Evolutionary conservation across 2,797 vertebrate genomes (phyloP).

Genomic region (Peromyscus eremicus): DNA sequence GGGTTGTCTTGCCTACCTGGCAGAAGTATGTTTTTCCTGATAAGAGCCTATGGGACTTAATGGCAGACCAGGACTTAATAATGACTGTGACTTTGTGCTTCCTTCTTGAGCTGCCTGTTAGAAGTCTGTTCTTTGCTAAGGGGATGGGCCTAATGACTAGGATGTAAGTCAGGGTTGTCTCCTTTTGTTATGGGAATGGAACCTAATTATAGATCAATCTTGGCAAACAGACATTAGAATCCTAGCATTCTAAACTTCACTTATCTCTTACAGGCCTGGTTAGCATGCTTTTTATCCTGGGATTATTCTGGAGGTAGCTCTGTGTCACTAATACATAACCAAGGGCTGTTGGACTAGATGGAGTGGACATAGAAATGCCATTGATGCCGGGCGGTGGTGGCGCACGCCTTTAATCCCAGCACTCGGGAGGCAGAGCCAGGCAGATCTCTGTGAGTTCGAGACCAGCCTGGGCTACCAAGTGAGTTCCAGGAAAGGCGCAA

Average conservation of each 20-base stretch:
- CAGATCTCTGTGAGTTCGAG: no score
- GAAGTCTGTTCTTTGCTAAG: not conserved
- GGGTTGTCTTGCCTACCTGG: not conserved
- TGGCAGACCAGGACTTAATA: not conserved
- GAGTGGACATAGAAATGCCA: not conserved
- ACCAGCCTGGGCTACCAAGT: no score
- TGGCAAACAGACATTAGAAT: not conserved
- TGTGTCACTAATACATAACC: no score
- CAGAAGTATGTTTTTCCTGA: not conserved
- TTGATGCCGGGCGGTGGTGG: no score
- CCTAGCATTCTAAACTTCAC: not conserved
- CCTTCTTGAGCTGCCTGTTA: not conserved
- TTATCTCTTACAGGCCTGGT: not conserved
- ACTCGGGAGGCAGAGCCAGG: no score
- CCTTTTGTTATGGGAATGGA: not conserved
- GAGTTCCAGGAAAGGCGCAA: no score
- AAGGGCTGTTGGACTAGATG: not conserved
- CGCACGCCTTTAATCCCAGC: no score
- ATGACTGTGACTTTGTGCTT: no score
- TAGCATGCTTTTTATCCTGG: not conserved
- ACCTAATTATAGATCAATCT: not conserved
- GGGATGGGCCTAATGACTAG: not conserved
- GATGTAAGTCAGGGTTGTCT: not conserved
- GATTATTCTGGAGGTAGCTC: not conserved
- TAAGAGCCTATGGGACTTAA: not conserved